Percentiles rank a stretch among this genome's conserved stretches.
phyloP scores from a whole-genome alignment of 2,888 invertebrate species.

The Stegana nigrithorax region DNA sequence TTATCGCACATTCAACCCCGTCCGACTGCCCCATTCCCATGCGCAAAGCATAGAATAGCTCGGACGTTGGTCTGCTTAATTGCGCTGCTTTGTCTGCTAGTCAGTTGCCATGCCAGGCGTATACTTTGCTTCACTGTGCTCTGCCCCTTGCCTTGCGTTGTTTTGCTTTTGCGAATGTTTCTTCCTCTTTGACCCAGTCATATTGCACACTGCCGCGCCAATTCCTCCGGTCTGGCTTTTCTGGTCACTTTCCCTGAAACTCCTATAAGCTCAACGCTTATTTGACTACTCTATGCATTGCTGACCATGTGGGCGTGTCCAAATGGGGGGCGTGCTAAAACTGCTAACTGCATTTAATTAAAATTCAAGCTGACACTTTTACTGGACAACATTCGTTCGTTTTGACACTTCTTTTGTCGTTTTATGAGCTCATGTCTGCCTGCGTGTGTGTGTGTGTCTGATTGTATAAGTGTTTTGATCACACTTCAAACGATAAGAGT shows the following conservation, averaged over 20 bases:
- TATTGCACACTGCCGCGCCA: background rate
- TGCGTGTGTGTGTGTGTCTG: background rate
- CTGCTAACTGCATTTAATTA: slow-evolving; percentile 14
- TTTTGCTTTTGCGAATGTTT: background rate
- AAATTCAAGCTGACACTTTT: slow-evolving; percentile 6
- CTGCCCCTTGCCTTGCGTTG: background rate
- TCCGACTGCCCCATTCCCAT: no score
- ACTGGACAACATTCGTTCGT: background rate
- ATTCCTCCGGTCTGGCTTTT: background rate
- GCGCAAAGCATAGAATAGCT: no score
- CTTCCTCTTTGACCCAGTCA: slow-evolving; percentile 1
- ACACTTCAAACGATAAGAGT: background rate
- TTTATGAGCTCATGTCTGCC: background rate
- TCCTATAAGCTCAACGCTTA: background rate
- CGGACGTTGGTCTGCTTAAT: slow-evolving; percentile 9
- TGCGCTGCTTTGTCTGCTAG: background rate
- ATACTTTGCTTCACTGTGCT: background rate
- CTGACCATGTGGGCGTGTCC: background rate
- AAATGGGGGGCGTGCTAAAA: background rate
- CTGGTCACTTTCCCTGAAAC: background rate
- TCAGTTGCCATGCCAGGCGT: background rate
- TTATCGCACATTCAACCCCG: no score
- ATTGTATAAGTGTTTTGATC: no score
- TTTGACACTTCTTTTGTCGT: background rate
- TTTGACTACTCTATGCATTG: background rate